A percentile compares a stretch with the other conserved stretches of the same genome.
phyloP scores from a whole-genome alignment of 2,113 vertebrate genomes.

The Halichoeres trimaculatus region DNA sequence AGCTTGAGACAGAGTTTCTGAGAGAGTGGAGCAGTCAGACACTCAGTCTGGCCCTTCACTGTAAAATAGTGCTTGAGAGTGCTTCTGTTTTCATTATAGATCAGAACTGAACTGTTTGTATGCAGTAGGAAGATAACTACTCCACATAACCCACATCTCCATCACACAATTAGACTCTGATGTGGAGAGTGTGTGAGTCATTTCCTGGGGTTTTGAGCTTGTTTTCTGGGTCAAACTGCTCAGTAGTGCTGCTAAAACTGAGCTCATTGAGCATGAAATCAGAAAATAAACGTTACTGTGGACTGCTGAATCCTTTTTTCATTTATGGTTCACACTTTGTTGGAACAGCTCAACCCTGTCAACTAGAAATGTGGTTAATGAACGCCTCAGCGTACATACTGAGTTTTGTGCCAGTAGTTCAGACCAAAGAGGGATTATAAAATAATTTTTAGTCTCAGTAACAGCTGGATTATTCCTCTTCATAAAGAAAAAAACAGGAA shows the following conservation, averaged over 20 bases:
- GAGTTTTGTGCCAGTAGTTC: background rate
- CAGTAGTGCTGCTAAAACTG: background rate
- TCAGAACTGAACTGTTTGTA: too few species aligned
- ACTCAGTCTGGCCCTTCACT: background rate
- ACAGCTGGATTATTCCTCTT: too few species aligned
- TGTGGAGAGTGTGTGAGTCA: background rate
- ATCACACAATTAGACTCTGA: background rate
- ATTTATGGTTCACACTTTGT: background rate
- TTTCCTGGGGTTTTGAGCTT: background rate
- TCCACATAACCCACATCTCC: background rate
- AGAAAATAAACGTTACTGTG: background rate
- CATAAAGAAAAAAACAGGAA: too few species aligned
- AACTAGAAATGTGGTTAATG: background rate
- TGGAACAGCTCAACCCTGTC: background rate
- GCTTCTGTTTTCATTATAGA: background rate
- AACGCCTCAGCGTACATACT: background rate
- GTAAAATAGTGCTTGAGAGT: background rate
- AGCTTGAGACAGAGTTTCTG: constrained; percentile 10
- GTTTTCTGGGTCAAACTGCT: constrained; percentile 13
- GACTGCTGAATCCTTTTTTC: background rate
- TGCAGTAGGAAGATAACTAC: too few species aligned
- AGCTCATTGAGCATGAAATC: background rate
- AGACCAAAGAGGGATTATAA: too few species aligned
- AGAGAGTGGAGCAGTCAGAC: constrained; percentile 8
- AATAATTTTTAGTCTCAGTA: too few species aligned